Base-by-base conservation (phyloP, 2,888 invertebrate genomes). In the Pyrochroa serraticornis region DNA sequence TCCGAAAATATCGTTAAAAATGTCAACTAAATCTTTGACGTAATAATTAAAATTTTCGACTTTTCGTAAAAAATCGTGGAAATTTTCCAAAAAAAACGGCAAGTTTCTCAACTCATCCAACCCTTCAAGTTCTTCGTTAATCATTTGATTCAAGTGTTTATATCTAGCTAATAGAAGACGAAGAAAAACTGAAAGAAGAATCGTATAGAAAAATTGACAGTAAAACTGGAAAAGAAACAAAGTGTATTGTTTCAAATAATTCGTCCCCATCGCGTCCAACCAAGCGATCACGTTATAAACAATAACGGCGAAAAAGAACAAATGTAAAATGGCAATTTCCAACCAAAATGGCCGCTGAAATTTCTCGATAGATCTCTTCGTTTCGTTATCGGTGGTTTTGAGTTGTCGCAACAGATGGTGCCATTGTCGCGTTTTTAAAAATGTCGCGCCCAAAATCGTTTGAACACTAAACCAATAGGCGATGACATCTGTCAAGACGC, bases 41-140 rank as follows among this genome's bases (percentile, higher is more conserved):
- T 13, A 43, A 43, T 33, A 43, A 31, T 43, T 43, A 10, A 6
- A 43, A 8, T 10, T 22, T 32, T 43, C 43, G 7, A 43, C 12
- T 6, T 31, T 32, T 10, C 22, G 8, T 1, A 43, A 6, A 9
- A 43, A 32, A 22, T 22, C 22, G 22, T 22, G 22, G 22, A 22
- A 22, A 22, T 22, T 22, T 6, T 30, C 10, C 9, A 32, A 6
- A 14, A 6, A 7, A 1, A 43, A 8, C 8, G 3, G 1, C n/a
- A 8, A 13, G 9, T 30, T 31, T 33, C 9, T 6, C 7, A 9
- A 13, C 9, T 43, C 33, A 3, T 8, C 12, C 33, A 35, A 35
- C 33, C 1, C 12, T 6, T 12, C 2, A 7, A 32, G 32, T 31
- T 42, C 8, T 1, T 42, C 1, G 2, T 3, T 1, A 6, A 43